A percentile compares a stretch with the other conserved stretches of the same genome.
Conservation (phyloP, 2,888 invertebrate species). For the Hanleya hanleyi region DNA sequence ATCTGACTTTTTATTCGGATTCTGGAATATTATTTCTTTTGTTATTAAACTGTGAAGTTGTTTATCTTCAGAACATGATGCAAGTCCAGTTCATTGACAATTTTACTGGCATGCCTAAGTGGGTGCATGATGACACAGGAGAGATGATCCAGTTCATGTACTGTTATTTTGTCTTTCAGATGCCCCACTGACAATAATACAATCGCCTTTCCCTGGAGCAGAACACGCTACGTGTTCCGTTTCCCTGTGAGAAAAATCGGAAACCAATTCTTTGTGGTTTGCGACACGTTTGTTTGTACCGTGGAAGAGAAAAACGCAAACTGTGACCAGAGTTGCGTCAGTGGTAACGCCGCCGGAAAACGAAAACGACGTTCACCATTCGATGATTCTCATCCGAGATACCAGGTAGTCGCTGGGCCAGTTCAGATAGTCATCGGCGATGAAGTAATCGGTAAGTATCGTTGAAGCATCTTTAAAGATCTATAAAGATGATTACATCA, state of each 20-base stretch:
- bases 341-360: neutral
- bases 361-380: neutral
- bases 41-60: too few species aligned
- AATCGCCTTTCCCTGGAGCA: constrained; percentile 52
- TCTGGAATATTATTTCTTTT: too few species aligned
- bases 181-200: constrained; percentile 53
- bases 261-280: constrained; percentile 55
- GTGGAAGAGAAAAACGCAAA: constrained; percentile 45
- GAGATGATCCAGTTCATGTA: too few species aligned
- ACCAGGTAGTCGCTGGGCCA: neutral
- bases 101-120: too few species aligned
- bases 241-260: constrained; percentile 59
- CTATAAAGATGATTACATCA: too few species aligned
- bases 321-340: constrained; percentile 56
- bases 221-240: constrained; percentile 54
- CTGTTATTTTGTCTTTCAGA: constrained; percentile 37
- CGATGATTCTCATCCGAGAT: neutral
- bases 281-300: constrained; percentile 60
- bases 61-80: too few species aligned
- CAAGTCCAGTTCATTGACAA: too few species aligned
- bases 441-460: too few species aligned
- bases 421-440: neutral
- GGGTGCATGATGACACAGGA: too few species aligned
- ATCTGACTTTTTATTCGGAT: too few species aligned
- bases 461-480: too few species aligned